Conservation (phyloP, 2,113 vertebrate genomes). For the Pseudolaguvia tuberculata region DNA sequence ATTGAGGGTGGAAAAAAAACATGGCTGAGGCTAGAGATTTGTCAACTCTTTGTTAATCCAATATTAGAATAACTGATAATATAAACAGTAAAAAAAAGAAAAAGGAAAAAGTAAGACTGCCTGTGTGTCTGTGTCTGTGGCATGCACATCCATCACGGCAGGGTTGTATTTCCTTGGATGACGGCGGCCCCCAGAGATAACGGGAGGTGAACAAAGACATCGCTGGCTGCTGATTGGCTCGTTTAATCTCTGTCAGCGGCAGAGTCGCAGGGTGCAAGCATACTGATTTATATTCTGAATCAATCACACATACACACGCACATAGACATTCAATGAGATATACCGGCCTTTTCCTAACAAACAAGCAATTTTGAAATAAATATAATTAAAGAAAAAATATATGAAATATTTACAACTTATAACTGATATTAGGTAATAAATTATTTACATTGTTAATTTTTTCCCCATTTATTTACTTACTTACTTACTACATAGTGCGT, state of each 20-base stretch:
- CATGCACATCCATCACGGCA: conserved; percentile 46
- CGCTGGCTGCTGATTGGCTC: conserved; percentile 49
- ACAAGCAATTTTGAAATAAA: background rate
- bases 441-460: background rate
- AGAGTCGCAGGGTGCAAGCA: conserved; percentile 37
- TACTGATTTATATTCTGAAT: conserved; percentile 53
- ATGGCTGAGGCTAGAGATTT: conserved; percentile 16
- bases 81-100: conserved; percentile 37
- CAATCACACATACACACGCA: conserved; percentile 43
- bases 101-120: background rate
- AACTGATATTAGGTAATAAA: background rate
- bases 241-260: conserved; percentile 51
- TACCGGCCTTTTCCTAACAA: background rate
- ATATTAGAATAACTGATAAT: conserved; percentile 44
- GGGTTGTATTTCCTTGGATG: conserved; percentile 36
- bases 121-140: conserved; percentile 26
- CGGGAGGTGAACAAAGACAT: conserved; percentile 48
- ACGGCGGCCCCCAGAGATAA: conserved; percentile 49
- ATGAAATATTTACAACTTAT: background rate
- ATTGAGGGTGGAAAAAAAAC: conserved; percentile 28
- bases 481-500: background rate
- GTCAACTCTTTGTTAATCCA: conserved; percentile 44
- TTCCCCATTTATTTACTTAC: background rate
- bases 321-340: conserved; percentile 8
- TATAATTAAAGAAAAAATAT: background rate